Evolutionary conservation across 1,140 invertebrate species (phyloP), one percentile per base, ranked within the genome.

Genomic region (Drosophila neocordata): DNA sequence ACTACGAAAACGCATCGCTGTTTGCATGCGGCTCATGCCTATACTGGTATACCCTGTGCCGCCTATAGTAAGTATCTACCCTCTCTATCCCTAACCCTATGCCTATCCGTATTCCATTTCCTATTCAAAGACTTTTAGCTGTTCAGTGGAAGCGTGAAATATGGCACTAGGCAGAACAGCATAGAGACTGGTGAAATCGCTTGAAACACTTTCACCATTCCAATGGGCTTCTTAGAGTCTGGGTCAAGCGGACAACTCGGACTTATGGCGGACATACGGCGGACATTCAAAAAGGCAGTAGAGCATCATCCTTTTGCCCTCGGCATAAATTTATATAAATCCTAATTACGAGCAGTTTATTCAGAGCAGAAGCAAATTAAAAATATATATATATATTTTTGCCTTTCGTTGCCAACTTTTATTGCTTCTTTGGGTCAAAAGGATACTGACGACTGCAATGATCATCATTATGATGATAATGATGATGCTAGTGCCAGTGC

Each of bases 11-110:
- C 96, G 0, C 96, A 97, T 91, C 93, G 96, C 66, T 97, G 97
- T 92, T 95, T 96, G 89, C 97, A 98, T 87, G 96, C 96, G 2
- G 95, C 96, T 12, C 97, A 97, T 91, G 97, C 97, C 48, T 98
- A 98, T 91, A 97, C 96, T 5, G 97, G 96, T 31, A 94, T 97
- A 44, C 97, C 97, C 34, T 96, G 96, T 91, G 95, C 95, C 27
- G 95, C 95, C 51, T 96, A 96, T 91, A 94, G 96, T 96, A 93
- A 95, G 95, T 95, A 2, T 24, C 24, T 77, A 15, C 9, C 13
- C 41, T 0, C 20, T 31, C 37, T 41, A 18, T 56, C 48, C 22
- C 4, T 20, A 24, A 13, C 31, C 27, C 38, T 27, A 13, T 35
- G 20, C 37, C 38, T n/a, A 59, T 56, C 48, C 51, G n/a, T n/a